Percentiles rank a stretch among this genome's conserved stretches.
Conservation (phyloP, 2,797 vertebrate genomes). For the Hybognathus amarus region DNA sequence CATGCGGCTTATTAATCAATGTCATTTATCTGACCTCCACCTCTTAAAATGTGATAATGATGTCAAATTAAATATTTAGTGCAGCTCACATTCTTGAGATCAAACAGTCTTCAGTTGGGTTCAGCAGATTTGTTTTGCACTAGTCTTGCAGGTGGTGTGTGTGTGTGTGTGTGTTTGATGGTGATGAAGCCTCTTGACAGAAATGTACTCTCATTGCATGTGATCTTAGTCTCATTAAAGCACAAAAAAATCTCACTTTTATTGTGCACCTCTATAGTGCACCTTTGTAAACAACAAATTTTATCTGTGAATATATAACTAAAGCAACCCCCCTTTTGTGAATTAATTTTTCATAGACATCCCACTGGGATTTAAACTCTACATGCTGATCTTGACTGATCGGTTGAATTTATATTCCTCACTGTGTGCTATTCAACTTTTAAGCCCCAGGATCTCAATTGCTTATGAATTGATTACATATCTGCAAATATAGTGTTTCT, state of each 20-base stretch:
- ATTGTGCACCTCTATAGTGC: background rate
- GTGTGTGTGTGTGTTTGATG: conserved; percentile 3
- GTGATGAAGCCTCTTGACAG: conserved; percentile 8
- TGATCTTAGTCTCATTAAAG: background rate
- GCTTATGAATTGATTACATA: conserved; percentile 31
- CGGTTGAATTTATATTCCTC: conserved; percentile 20
- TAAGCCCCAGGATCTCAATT: conserved; percentile 38
- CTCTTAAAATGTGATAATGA: conserved; percentile 17
- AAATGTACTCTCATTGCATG: conserved; percentile 12
- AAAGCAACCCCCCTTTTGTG: background rate
- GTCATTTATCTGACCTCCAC: conserved; percentile 10
- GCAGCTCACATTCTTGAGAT: conserved; percentile 1
- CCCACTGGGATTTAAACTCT: conserved; percentile 25
- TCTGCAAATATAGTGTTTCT: conserved; percentile 30
- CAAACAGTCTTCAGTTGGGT: background rate
- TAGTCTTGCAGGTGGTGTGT: background rate
- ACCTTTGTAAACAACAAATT: background rate
- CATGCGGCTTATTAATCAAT: background rate
- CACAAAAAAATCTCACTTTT: background rate
- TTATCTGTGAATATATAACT: background rate
- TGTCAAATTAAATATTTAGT: conserved; percentile 1
- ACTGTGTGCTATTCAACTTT: conserved; percentile 40
- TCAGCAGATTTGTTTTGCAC: background rate
- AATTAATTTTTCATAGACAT: conserved; percentile 41
- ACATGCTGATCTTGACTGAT: conserved; percentile 44